Conservation (phyloP, 2,888 invertebrate genomes). For the Euproctis similis region DNA sequence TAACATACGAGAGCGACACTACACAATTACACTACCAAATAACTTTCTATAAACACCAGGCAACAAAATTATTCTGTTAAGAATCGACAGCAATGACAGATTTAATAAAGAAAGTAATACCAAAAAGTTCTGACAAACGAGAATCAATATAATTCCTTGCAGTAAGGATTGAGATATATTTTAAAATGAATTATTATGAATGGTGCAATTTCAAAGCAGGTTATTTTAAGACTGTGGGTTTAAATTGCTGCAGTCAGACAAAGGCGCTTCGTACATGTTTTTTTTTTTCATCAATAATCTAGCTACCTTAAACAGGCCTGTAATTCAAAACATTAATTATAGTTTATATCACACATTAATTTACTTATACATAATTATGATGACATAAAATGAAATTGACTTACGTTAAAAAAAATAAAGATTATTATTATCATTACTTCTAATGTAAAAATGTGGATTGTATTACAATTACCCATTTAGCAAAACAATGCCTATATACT, state of each 20-base stretch:
- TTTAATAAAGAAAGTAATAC: slow-evolving; percentile 29
- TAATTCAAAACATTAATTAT: slow-evolving; percentile 47
- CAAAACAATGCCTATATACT: slow-evolving; percentile 36
- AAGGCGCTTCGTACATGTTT: slow-evolving; percentile 16
- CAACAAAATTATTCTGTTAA: slow-evolving; percentile 55
- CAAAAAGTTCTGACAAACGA: too few relatives aligned
- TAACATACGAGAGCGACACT: slow-evolving; percentile 46
- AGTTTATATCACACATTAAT: slow-evolving; percentile 68
- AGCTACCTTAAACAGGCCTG: slow-evolving; percentile 63
- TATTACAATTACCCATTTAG: slow-evolving; percentile 44
- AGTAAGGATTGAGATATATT: too few relatives aligned
- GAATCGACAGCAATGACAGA: slow-evolving; percentile 46
- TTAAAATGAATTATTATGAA: too few relatives aligned
- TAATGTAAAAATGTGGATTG: slow-evolving; percentile 37
- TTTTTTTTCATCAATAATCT: slow-evolving; percentile 42
- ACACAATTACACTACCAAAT: slow-evolving; percentile 28
- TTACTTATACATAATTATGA: slow-evolving; percentile 48
- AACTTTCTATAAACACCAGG: slow-evolving; percentile 55
- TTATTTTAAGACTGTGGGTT: too few relatives aligned
- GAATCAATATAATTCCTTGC: too few relatives aligned
- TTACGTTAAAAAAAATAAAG: slow-evolving; percentile 29
- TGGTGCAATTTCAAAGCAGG: too few relatives aligned
- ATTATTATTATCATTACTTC: slow-evolving; percentile 13
- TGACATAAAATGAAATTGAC: slow-evolving; percentile 23
- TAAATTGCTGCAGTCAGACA: too few relatives aligned